Evolutionary conservation across 2,888 invertebrate species (phyloP), one percentile per base, ranked within the genome.

Genomic region (Tetragnatha montana): DNA sequence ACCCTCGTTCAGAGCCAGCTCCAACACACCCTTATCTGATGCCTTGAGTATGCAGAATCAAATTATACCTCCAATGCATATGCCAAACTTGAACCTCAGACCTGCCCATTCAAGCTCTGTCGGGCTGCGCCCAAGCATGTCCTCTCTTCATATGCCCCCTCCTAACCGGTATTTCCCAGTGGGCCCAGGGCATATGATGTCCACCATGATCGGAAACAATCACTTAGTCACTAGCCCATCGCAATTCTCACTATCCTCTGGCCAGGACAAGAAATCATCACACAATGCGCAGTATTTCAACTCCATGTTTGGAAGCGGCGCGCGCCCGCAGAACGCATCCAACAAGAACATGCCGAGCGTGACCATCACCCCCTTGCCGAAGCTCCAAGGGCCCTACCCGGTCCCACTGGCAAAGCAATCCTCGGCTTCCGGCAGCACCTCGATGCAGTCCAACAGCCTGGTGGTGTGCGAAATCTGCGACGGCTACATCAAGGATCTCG

Each of bases 381-480:
- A 86, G 47, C 73, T 91, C 8, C 84, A 84, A 71, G 91, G 91
- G 14, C 91, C 91, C 8, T 88, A 91, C 79, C 88, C 88, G 47
- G 82, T 86, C 19, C 85, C 85, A 21, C 21, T 85, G 71, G 81
- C 35, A 2, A 90, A 90, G 19, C 80, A 78, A 12, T 51, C 80
- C 7, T 17, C 76, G 2, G 68, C 86, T n/a, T 71, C 80, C 12
- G 50, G 74, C 6, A 79, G 68, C 49, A 47, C 68, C 22, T 71
- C 76, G 0, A 19, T 78, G 35, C 69, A 73, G 6, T 78, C 82
- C 0, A 87, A 75, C 35, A 87, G 78, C 74, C 78, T 97, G 94
- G 97, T 98, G 92, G 97, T 98, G 92, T 98, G 98, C 94, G 98
- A 98, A 94, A 98, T 98, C 91, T 99, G 98, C 94, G 98, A 98